Evolutionary conservation across 2,113 vertebrate genomes (phyloP).

Genomic region (Apaloderma vittatum): DNA sequence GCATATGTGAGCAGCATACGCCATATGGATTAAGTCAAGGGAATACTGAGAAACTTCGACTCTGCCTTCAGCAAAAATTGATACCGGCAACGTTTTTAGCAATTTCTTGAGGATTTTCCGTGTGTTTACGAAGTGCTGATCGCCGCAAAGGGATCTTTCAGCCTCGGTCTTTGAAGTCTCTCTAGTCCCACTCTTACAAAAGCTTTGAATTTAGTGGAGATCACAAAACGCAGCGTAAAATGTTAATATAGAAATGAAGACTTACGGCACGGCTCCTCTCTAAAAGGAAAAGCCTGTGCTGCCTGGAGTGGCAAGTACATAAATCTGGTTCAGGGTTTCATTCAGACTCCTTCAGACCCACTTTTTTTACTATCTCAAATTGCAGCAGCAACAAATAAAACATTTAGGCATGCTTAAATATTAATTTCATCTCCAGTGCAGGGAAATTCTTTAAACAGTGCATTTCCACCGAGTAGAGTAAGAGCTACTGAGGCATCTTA

Average conservation of each 20-base stretch:
- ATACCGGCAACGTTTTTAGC: slow-evolving; percentile 29
- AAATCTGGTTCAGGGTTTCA: slow-evolving; percentile 5
- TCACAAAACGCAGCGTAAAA: slow-evolving; percentile 45
- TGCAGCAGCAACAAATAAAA: slow-evolving; percentile 55
- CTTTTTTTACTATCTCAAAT: slow-evolving; percentile 14
- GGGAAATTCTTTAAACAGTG: background rate
- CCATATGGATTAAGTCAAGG: slow-evolving; percentile 61
- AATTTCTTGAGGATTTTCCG: slow-evolving; percentile 30
- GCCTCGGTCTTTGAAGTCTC: slow-evolving; percentile 37
- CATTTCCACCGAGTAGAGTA: background rate
- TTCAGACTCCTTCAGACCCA: slow-evolving; percentile 12
- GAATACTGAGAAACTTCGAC: slow-evolving; percentile 20
- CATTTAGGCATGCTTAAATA: slow-evolving; percentile 9
- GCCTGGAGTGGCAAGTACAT: background rate
- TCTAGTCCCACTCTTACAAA: background rate
- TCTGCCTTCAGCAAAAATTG: slow-evolving; percentile 43
- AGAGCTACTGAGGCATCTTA: background rate
- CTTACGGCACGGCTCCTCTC: background rate
- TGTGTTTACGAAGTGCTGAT: slow-evolving; percentile 1
- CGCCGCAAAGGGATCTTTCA: slow-evolving; percentile 4
- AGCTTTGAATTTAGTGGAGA: slow-evolving; percentile 19
- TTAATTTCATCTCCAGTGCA: background rate
- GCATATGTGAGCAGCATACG: slow-evolving; percentile 57
- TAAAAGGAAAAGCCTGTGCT: background rate
- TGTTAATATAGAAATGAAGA: background rate